A percentile compares a stretch with the other conserved stretches of the same genome.
Conservation (phyloP, 1,140 invertebrate species). For the Aphelenchoides fujianensis region DNA sequence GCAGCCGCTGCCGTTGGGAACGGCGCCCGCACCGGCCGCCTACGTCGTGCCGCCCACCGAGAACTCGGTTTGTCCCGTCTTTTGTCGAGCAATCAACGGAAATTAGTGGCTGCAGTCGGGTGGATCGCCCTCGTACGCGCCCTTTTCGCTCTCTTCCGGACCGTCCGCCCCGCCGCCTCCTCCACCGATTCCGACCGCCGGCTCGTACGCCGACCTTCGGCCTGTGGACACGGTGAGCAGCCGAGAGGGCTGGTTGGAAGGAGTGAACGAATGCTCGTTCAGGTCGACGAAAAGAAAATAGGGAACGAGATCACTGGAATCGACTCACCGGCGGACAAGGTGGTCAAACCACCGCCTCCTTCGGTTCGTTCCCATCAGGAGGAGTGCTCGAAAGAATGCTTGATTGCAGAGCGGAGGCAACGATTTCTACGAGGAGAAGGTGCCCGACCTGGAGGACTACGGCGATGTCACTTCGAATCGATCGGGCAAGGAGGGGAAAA, state of each 20-base stretch:
- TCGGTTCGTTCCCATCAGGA: background rate
- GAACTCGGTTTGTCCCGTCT: background rate
- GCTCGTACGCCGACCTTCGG: background rate
- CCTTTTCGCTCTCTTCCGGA: background rate
- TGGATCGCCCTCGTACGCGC: background rate
- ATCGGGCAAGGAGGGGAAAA: conserved; percentile 17
- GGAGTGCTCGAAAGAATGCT: background rate
- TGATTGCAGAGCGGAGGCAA: background rate
- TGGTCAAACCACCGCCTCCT: background rate
- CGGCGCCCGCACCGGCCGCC: background rate
- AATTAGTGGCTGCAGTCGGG: background rate
- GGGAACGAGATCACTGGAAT: conserved; percentile 12
- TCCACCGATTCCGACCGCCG: background rate
- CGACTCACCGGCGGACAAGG: conserved; percentile 6
- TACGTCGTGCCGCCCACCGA: background rate
- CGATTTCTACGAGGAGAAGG: conserved; percentile 34
- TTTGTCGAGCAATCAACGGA: too few relatives aligned
- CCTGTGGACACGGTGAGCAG: background rate
- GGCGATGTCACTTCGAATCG: conserved; percentile 19
- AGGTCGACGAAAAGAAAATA: conserved; percentile 13
- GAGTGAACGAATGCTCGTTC: background rate
- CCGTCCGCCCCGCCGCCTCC: background rate
- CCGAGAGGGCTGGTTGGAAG: background rate
- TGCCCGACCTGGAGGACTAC: conserved; percentile 32
- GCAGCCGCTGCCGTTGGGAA: background rate